phyloP scores from a whole-genome alignment of 2,113 vertebrate species.

The Calonectris borealis region DNA sequence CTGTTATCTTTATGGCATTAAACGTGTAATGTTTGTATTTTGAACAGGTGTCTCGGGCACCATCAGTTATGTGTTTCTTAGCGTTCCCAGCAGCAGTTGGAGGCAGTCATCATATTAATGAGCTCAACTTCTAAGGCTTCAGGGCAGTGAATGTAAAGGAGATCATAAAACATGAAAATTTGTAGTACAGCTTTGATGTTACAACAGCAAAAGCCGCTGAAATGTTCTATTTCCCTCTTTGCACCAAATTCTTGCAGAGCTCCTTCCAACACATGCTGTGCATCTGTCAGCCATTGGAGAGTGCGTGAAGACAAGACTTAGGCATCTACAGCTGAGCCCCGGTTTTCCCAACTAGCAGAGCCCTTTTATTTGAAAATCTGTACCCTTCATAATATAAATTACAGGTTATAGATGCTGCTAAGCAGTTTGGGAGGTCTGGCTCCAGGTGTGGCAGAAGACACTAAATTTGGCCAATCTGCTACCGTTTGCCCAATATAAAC shows the following conservation, averaged over 20 bases:
- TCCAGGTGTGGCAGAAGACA: not conserved
- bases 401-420: not conserved
- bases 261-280: not conserved
- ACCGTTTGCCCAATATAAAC: not conserved
- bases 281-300: not conserved
- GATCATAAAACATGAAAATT: not conserved
- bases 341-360: not conserved
- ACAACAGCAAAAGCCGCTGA: not conserved
- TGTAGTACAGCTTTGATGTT: not conserved
- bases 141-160: not conserved
- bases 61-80: not conserved
- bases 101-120: not conserved
- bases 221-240: not conserved
- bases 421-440: not conserved
- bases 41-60: not conserved
- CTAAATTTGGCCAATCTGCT: not conserved
- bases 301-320: not conserved
- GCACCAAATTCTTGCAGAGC: not conserved
- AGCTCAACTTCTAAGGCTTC: not conserved
- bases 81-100: not conserved
- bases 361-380: not conserved
- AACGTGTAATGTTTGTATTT: not conserved
- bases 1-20: not conserved
- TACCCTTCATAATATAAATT: not conserved
- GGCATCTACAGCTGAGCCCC: not conserved